Percentiles rank a stretch among this genome's conserved stretches.
phyloP scores from a whole-genome alignment of 2,113 vertebrate genomes.

The Pyrgilauda ruficollis region DNA sequence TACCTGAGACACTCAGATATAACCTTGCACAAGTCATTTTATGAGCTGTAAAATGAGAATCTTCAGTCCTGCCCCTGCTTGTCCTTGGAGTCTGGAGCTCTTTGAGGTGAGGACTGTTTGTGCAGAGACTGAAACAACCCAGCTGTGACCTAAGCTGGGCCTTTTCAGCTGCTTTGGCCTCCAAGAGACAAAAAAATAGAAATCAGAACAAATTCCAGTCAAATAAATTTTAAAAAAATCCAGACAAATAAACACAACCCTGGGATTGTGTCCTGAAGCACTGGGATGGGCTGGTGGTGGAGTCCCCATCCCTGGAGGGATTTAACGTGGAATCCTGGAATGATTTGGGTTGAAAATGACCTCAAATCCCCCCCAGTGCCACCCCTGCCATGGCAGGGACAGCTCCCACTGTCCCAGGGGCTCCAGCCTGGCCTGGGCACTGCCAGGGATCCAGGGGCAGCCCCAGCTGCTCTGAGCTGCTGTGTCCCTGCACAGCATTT shows the following conservation, averaged over 20 bases:
- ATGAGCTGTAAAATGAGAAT: slow-evolving; percentile 36
- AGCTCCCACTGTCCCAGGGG: background rate
- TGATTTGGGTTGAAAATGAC: background rate
- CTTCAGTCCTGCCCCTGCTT: background rate
- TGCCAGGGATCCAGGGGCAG: background rate
- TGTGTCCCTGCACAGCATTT: background rate
- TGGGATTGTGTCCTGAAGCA: background rate
- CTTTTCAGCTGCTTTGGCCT: background rate
- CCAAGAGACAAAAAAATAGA: background rate
- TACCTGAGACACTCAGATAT: background rate
- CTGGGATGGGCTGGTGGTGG: background rate
- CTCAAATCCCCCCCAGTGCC: fast-evolving
- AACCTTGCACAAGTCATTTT: slow-evolving; percentile 11
- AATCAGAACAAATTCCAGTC: too few species aligned
- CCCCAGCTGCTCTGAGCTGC: background rate
- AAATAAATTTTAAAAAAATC: background rate
- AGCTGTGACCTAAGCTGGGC: background rate
- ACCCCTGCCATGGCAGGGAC: background rate
- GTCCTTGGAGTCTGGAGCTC: background rate
- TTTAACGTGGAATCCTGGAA: background rate
- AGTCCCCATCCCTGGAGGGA: background rate
- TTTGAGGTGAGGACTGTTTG: background rate
- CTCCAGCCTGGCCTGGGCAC: fast-evolving
- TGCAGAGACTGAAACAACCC: background rate
- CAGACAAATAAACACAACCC: background rate